Evolutionary conservation across 2,888 invertebrate genomes (phyloP).

Genomic region (Lacanobia oleracea): DNA sequence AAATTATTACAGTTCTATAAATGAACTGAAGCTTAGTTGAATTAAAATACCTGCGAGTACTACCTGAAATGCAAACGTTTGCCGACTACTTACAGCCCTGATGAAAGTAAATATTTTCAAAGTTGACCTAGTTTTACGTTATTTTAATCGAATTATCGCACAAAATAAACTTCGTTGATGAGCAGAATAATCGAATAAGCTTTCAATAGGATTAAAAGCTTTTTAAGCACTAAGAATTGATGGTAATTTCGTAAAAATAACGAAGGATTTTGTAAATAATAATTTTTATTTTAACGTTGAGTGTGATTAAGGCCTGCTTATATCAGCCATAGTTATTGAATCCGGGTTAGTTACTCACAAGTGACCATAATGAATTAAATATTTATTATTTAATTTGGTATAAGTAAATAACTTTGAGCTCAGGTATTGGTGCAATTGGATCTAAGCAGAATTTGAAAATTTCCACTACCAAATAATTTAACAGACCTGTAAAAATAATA

Average conservation of each 20-base stretch:
- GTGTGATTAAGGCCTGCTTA: background rate
- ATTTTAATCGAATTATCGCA: constrained; percentile 24
- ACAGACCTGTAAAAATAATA: background rate
- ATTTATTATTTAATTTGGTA: too few relatives aligned
- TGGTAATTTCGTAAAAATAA: background rate
- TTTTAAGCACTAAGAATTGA: background rate
- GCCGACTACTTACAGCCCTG: background rate
- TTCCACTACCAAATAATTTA: background rate
- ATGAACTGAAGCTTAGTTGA: background rate
- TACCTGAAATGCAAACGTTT: background rate
- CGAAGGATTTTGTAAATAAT: too few relatives aligned
- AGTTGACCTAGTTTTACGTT: background rate
- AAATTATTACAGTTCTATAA: background rate
- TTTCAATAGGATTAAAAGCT: constrained; percentile 6
- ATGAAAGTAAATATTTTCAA: constrained; percentile 20
- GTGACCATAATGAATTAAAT: too few relatives aligned
- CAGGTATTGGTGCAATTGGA: too few relatives aligned
- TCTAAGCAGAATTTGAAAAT: background rate
- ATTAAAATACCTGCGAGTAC: background rate
- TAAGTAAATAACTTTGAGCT: too few relatives aligned
- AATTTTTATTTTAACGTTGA: background rate
- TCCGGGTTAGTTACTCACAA: too few relatives aligned
- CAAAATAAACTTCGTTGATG: constrained; percentile 1
- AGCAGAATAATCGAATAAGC: background rate
- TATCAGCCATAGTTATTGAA: too few relatives aligned